A percentile compares a stretch with the other conserved stretches of the same genome.
These are phyloP conservation scores for Lasioglossum marginatum DNA, from an alignment of 2,888 invertebrate genomes.

Conservation along the genomic window DNA sequence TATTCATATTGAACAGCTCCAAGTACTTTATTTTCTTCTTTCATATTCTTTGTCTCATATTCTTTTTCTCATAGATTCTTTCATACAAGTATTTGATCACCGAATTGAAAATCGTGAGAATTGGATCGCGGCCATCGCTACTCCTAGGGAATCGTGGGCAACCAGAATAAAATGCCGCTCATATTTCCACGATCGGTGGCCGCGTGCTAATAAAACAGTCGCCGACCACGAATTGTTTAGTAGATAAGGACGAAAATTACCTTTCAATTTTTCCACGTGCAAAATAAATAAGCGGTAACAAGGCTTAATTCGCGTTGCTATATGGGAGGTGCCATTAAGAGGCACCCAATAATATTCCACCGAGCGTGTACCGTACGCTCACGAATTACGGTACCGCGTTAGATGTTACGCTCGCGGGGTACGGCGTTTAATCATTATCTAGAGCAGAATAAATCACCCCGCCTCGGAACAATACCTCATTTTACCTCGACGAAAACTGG, in stretches of 20 bases:
- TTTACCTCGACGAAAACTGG: slow-evolving; percentile 9
- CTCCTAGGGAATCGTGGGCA: background rate
- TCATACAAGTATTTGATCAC: background rate
- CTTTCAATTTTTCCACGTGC: slow-evolving; percentile 16
- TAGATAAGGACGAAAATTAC: slow-evolving; percentile 19
- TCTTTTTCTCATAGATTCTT: too few relatives aligned
- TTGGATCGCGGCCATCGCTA: background rate
- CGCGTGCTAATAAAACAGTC: background rate
- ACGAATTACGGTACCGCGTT: slow-evolving; percentile 44
- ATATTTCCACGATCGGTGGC: background rate
- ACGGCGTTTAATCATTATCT: slow-evolving; percentile 46
- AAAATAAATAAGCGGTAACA: slow-evolving; percentile 37
- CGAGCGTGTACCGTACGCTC: slow-evolving; percentile 6
- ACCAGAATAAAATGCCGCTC: background rate
- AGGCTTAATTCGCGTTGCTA: slow-evolving; percentile 36
- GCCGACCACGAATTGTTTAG: background rate
- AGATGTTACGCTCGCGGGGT: slow-evolving; percentile 33
- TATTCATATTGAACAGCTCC: background rate
- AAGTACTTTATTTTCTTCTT: background rate
- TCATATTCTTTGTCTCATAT: too few relatives aligned
- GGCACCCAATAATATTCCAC: slow-evolving; percentile 43
- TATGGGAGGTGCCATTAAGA: slow-evolving; percentile 38
- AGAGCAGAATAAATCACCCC: slow-evolving; percentile 41
- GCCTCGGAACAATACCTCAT: slow-evolving; percentile 32
- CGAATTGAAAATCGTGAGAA: background rate